Conservation (phyloP, 2,113 vertebrate genomes). For the Megaceryle torquata region DNA sequence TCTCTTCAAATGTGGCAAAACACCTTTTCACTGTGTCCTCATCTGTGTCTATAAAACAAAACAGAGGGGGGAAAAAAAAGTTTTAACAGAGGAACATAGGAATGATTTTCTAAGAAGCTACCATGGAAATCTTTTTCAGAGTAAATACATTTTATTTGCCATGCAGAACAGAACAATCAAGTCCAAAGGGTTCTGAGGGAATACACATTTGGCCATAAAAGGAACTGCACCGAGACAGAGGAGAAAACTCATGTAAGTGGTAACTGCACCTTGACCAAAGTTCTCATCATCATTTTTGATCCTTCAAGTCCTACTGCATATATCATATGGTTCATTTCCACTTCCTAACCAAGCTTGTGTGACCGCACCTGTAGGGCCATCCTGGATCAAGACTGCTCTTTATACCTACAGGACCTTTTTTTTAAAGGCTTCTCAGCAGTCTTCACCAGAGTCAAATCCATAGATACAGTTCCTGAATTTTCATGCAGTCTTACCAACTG, state of each 20-base stretch:
- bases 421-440: neutral
- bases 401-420: neutral
- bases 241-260: neutral
- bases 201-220: neutral
- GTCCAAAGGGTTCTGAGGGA: neutral
- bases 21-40: slow-evolving; percentile 96
- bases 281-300: neutral
- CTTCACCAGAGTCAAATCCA: too few species aligned
- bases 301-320: neutral
- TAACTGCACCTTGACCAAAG: neutral
- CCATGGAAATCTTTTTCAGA: neutral
- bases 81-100: neutral
- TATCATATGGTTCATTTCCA: neutral
- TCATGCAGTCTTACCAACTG: neutral
- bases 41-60: slow-evolving; percentile 86
- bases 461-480: neutral
- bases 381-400: neutral
- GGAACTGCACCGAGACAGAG: neutral
- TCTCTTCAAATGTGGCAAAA: slow-evolving; percentile 99
- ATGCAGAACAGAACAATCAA: neutral
- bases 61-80: neutral
- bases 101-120: slow-evolving; percentile 7
- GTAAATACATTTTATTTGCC: neutral
- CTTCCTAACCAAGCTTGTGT: neutral
- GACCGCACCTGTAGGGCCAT: neutral